These are phyloP conservation scores for Reinhardtius hippoglossoides DNA, from an alignment of 2,113 vertebrate genomes.

Conservation along the genomic window DNA sequence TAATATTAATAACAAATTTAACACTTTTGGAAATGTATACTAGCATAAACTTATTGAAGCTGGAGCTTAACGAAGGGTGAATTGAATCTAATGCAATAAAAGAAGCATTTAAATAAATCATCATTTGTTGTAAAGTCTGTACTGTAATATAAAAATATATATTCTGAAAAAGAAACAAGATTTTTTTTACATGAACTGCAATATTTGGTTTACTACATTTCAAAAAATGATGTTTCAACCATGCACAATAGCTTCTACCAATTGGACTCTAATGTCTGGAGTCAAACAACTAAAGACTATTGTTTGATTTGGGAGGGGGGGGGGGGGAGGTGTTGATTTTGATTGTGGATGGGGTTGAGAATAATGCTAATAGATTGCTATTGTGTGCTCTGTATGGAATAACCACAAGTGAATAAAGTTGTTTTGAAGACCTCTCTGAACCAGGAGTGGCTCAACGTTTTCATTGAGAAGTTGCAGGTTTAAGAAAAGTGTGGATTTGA, in stretches of 20 bases:
- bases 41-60: constrained; percentile 74
- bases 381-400: constrained; percentile 85
- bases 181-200: constrained; percentile 79
- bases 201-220: constrained; percentile 73
- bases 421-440: constrained; percentile 81
- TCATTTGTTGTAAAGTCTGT: constrained; percentile 85
- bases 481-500: neutral
- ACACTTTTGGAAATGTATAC: constrained; percentile 73
- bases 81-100: constrained; percentile 83
- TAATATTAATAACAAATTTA: constrained; percentile 75
- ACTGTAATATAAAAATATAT: constrained; percentile 85
- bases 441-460: constrained; percentile 76
- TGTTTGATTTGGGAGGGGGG: constrained; percentile 64
- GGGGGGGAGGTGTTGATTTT: constrained; percentile 44
- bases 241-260: constrained; percentile 63
- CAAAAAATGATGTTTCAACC: constrained; percentile 72
- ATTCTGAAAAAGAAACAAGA: constrained; percentile 39
- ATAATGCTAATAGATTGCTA: constrained; percentile 67
- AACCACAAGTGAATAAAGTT: constrained; percentile 86
- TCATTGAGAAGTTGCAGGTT: neutral
- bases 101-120: constrained; percentile 80
- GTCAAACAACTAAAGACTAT: constrained; percentile 51
- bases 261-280: constrained; percentile 58
- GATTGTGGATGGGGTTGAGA: constrained; percentile 59
- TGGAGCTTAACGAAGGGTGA: constrained; percentile 73